Base-by-base conservation (phyloP, 2,797 vertebrate species). In the Sarcophilus harrisii region DNA sequence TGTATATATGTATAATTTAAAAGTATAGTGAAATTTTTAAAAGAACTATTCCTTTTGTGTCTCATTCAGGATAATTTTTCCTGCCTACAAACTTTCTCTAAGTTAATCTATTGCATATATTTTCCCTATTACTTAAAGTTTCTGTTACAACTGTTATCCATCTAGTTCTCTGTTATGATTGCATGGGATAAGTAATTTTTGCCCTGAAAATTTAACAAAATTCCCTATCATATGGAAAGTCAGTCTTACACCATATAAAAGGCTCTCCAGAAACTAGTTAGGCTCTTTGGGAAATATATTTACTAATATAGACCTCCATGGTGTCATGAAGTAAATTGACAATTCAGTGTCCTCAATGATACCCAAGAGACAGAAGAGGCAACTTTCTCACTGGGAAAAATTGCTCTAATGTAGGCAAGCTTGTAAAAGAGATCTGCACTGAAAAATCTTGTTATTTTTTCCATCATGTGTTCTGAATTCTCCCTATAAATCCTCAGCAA, bases 111-210 rank as follows among this genome's bases (percentile, higher is more conserved):
- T 73, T 66, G 0, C 16, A 38, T 45, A 81, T 8, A 81, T 38
- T 81, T 38, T 38, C 18, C 66, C 8, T 8, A 38, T 73, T 24
- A 38, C 24, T 21, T 81, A 38, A 73, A 73, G 1, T 81, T 38
- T 38, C 21, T 21, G 38, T 16, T 9, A 38, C 18, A 81, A 14
- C 54, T 24, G 0, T 58, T 58, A 55, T 92, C 16, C 90, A 95
- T 29, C 45, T 93, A 28, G 6, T 58, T 95, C 97, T 93, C 4
- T 49, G 66, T 93, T 92, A 92, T 96, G 57, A 97, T 38, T 60
- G 2, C 96, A 58, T 57, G 57, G 91, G 91, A 29, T 24, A 62
- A 55, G 0, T 89, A 87, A 12, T 32, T 96, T 95, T 18, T 9
- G 27, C 49, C 66, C 57, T 59, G 87, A 91, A 93, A 92, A 66